phyloP scores from a whole-genome alignment of 1,140 invertebrate species.

The Trissolcus basalis region DNA sequence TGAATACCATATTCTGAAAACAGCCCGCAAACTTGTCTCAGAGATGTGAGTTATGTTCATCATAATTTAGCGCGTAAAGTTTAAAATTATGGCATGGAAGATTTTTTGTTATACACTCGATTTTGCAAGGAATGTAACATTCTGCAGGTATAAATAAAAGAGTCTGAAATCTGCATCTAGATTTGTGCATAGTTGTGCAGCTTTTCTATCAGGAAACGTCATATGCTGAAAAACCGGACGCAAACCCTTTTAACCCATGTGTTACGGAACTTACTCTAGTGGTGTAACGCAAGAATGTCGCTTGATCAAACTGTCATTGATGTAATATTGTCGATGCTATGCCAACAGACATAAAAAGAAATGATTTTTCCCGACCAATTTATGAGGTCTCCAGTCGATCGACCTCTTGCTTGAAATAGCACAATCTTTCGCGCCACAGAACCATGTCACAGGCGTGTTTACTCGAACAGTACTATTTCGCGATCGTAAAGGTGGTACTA shows the following conservation, averaged over 20 bases:
- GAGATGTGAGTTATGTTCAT: too few species aligned
- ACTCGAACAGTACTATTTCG: constrained; percentile 29
- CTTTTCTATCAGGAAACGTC: constrained; percentile 45
- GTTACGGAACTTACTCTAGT: constrained; percentile 12
- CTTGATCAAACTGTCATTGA: constrained; percentile 43
- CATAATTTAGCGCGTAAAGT: too few species aligned
- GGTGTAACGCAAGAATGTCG: too few species aligned
- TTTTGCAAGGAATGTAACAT: constrained; percentile 28
- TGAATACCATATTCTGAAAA: too few species aligned
- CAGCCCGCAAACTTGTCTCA: too few species aligned
- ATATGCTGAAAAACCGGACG: constrained; percentile 30
- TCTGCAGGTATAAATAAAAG: constrained; percentile 43
- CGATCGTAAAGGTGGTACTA: neutral
- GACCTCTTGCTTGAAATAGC: constrained; percentile 48
- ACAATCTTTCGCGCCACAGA: constrained; percentile 34
- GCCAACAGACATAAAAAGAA: constrained; percentile 37
- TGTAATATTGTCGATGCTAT: constrained; percentile 28
- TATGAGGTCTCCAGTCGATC: constrained; percentile 44
- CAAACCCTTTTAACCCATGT: constrained; percentile 26
- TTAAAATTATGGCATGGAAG: too few species aligned
- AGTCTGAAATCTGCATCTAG: constrained; percentile 43
- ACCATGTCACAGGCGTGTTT: constrained; percentile 39
- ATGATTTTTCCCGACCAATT: constrained; percentile 36
- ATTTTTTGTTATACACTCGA: constrained; percentile 3
- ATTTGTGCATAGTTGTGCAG: constrained; percentile 23